These are phyloP conservation scores for Drosophila quadrilineata DNA, from an alignment of 1,140 invertebrate genomes.

Conservation along the genomic window DNA sequence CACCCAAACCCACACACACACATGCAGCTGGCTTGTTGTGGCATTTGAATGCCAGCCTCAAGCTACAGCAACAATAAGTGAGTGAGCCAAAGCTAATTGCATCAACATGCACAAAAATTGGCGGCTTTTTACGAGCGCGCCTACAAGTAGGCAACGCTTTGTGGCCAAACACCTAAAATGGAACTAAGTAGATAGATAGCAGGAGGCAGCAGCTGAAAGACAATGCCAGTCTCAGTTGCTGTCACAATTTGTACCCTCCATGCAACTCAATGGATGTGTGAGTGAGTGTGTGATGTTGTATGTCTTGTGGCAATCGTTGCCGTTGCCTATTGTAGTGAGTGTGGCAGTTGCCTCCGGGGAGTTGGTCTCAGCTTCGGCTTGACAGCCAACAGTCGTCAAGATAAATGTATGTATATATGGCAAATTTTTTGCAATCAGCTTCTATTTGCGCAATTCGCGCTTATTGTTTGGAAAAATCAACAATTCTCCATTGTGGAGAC, in stretches of 20 bases:
- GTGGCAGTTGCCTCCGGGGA: conserved; percentile 60
- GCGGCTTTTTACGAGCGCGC: conserved; percentile 32
- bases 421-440: conserved; percentile 36
- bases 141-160: conserved; percentile 51
- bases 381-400: conserved; percentile 13
- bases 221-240: conserved; percentile 10
- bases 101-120: conserved; percentile 47
- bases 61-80: conserved; percentile 32
- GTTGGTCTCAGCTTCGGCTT: conserved; percentile 25
- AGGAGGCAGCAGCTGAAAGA: background rate
- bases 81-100: conserved; percentile 68
- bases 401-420: conserved; percentile 24
- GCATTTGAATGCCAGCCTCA: conserved; percentile 56
- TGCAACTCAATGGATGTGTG: no score
- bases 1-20: conserved; percentile 5
- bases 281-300: conserved; percentile 23
- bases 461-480: conserved; percentile 80
- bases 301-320: background rate
- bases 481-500: conserved; percentile 3
- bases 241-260: conserved; percentile 41
- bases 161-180: conserved; percentile 59
- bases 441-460: conserved; percentile 75
- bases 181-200: conserved; percentile 31
- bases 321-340: conserved; percentile 53
- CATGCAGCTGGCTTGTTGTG: conserved; percentile 22